Base-by-base conservation (phyloP, 2,888 invertebrate genomes). In the Caradrina kadenii region DNA sequence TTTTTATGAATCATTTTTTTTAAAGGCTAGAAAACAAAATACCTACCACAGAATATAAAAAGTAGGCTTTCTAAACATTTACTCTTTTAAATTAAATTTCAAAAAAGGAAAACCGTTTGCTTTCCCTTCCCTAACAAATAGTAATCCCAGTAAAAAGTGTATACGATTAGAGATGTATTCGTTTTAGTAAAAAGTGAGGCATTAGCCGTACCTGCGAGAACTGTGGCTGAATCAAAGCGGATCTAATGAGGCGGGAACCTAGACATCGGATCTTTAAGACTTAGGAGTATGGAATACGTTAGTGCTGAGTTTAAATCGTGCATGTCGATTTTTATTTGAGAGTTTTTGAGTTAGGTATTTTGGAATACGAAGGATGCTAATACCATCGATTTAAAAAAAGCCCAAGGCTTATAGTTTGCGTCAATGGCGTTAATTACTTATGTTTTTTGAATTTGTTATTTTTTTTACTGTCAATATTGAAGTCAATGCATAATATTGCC, bases 221-320 rank as follows among this genome's bases (percentile, higher is more conserved):
- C 66, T 68, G 73, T 66, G 64, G 71, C 71, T 76, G 90, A 92
- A 91, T 91, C 91, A 92, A 92, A 91, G 92, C 88, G 87, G 84
- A 80, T 66, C 92, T 93, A 93, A 93, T 93, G 93, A 93, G 90
- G 89, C 90, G 92, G 83, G 84, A 87, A 52, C 63, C 65, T 74
- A 91, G 89, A 89, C 88, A 89, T 86, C 86, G 88, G 87, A 90
- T 89, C 87, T 87, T 85, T 80, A 63, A 55, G 77, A 72, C 87
- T 85, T 80, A 63, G 56, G 77, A 70, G 69, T 81, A 83, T 86
- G 86, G 85, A 85, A 88, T 85, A 77, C 74, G 82, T 65, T 80
- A 80, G 81, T 71, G 80, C 69, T 73, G 73, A 62, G 73, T 69
- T 73, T 73, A 56, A 56, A 49, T 42, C 15, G 45, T 10, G 50